Evolutionary conservation across 2,888 invertebrate genomes (phyloP).

Genomic region (Lasioglossum vierecki): DNA sequence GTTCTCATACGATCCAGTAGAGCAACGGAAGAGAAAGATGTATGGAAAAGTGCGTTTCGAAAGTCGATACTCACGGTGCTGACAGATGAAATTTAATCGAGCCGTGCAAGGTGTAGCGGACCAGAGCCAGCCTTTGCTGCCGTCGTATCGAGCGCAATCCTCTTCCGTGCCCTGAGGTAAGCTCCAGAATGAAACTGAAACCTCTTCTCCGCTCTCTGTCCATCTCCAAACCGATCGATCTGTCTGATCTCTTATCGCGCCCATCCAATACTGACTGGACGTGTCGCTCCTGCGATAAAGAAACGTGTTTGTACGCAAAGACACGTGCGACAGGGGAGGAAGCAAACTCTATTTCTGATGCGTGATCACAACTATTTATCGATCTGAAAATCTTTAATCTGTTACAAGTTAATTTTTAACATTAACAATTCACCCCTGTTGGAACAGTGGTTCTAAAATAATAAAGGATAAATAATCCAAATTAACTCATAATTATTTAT

Average conservation of each 20-base stretch:
- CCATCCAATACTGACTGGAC: conserved; percentile 97
- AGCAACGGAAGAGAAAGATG: conserved; percentile 21
- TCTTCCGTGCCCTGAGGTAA: conserved; percentile 91
- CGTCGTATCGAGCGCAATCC: conserved; percentile 95
- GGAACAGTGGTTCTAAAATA: background rate
- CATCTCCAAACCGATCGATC: conserved; percentile 94
- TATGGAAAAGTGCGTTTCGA: conserved; percentile 37
- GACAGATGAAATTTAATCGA: conserved; percentile 95
- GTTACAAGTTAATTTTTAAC: too few species aligned
- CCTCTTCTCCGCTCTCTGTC: conserved; percentile 92
- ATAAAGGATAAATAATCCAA: background rate
- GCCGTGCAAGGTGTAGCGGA: conserved; percentile 95
- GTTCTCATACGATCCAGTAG: conserved; percentile 15
- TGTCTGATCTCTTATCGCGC: conserved; percentile 93
- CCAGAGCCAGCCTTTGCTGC: conserved; percentile 97
- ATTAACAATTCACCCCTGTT: too few species aligned
- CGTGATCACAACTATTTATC: background rate
- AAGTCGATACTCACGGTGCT: conserved; percentile 91
- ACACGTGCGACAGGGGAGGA: background rate
- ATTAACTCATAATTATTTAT: background rate
- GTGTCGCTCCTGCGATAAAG: conserved; percentile 89
- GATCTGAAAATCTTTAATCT: background rate
- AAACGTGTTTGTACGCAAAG: background rate
- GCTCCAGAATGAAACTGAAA: conserved; percentile 96
- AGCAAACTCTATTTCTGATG: background rate